Evolutionary conservation across 1,140 invertebrate genomes (phyloP), one percentile per base, ranked within the genome.

Genomic region (Eurosta solidaginis): DNA sequence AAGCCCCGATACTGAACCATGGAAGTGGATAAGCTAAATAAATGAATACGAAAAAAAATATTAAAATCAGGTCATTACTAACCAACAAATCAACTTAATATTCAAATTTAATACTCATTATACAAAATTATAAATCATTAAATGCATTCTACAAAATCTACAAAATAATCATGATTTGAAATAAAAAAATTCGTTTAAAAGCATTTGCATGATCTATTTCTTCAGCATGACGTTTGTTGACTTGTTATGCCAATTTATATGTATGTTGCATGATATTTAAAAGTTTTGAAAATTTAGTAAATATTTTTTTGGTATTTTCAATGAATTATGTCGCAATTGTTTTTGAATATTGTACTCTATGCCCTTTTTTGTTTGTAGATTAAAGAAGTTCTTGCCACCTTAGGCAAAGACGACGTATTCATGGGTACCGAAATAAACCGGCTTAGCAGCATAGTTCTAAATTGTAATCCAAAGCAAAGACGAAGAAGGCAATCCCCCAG

Each of bases 1-100:
- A 89, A 93, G 92, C 89, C 93, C 93, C 90, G 93, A 94, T 89
- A 93, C 91, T 89, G 93, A 95, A 90, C 93, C 94, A 88, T 94
- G 93, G 93, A 94, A 93, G 89, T 95, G 94, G 94, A 88, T 88
- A 87, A 87, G 85, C 82, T 88, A 88, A 87, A 84, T 81, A 82
- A 79, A 82, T 81, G 76, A 40, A 79, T 52, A 44, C n/a, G n/a
- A 25, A 82, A 54, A 76, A 52, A 52, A 79, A 76, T 79, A 68
- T 68, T 78, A 78, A 42, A 77, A 78, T 81, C 81, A 82, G 82
- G 81, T 82, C 78, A 80, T 80, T 82, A 81, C 74, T 47, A 78
- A 77, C 75, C 50, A 52, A 77, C 33, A 27, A 77, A 77, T 77
- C 27, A 47, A 50, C 10, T 50, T 47, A 52, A 52, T 59, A 22